Base-by-base conservation (phyloP, 2,888 invertebrate genomes). In the Bombylius major region DNA sequence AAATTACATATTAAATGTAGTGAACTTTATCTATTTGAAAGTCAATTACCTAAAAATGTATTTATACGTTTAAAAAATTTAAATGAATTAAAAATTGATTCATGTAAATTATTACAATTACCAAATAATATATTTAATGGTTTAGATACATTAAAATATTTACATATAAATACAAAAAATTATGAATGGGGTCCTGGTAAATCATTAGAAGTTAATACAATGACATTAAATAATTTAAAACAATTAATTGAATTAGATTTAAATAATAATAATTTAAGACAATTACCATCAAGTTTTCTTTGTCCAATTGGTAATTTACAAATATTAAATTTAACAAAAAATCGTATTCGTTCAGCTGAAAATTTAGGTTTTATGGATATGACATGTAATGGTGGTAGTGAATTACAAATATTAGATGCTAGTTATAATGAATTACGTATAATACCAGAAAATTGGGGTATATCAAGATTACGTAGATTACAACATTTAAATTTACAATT, bases 231-330 rank as follows among this genome's bases (percentile, higher is more conserved):
- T 65, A 89, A 89, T 60, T 77, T 93, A 55, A 82, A 84, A 66
- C 89, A 91, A 74, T 77, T 93, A 51, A 88, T 89, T 68, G 80
- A 81, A 60, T 77, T 92, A 66, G 87, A 92, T 75, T 77, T 93
- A 70, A 83, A 86, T 66, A 84, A 87, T 71, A 92, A 89, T 77
- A 90, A 90, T 76, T 81, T 93, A 64, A 81, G 87, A 65, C 82
- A 83, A 53, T 72, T 92, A 68, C 90, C 91, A 47, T 82, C 84
- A 59, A 86, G 84, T 61, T 82, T 83, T 64, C 84, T 91, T 63
- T 92, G 92, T 71, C 82, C 84, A 33, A 75, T 90, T 66, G 82
- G 83, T 64, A 89, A 88, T 75, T 78, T 92, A 56, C 88, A 88
- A 71, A 80, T 84, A 55, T 76, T 94, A 56, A 93, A 94, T 77